A percentile compares a stretch with the other conserved stretches of the same genome.
Evolutionary conservation across 2,797 vertebrate genomes (phyloP).

Genomic region (Jordanella pulchra): DNA sequence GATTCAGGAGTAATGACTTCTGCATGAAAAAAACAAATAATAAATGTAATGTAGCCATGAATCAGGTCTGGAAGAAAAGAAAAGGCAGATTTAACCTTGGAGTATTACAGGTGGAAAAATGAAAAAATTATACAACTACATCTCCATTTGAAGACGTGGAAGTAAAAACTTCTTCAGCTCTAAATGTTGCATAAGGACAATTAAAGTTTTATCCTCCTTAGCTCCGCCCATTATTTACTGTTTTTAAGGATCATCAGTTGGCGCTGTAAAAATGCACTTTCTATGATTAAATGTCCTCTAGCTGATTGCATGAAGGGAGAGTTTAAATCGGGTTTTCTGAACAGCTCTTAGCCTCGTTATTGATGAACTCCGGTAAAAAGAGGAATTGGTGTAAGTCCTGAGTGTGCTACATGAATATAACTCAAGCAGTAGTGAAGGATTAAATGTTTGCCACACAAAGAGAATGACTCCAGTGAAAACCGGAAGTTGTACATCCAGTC

Average conservation of each 20-base stretch:
- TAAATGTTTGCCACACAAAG: neutral
- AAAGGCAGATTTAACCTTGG: neutral
- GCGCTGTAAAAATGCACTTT: slow-evolving; percentile 58
- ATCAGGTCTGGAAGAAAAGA: slow-evolving; percentile 34
- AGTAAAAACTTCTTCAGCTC: neutral
- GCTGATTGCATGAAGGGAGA: slow-evolving; percentile 38
- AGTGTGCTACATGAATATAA: slow-evolving; percentile 4
- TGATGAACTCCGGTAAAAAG: slow-evolving; percentile 8
- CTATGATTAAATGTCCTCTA: slow-evolving; percentile 68
- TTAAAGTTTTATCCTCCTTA: slow-evolving; percentile 20
- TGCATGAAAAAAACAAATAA: slow-evolving; percentile 31
- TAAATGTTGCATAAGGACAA: neutral
- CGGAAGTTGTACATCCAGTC: neutral
- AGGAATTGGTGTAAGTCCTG: slow-evolving; percentile 9
- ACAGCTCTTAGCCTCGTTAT: slow-evolving; percentile 13
- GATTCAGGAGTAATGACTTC: slow-evolving; percentile 38
- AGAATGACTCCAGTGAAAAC: neutral
- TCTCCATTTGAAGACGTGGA: neutral
- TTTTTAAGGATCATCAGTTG: slow-evolving; percentile 53
- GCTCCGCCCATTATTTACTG: slow-evolving; percentile 18
- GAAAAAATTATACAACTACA: neutral
- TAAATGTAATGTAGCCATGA: slow-evolving; percentile 29
- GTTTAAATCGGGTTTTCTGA: slow-evolving; percentile 33
- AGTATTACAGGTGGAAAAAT: neutral
- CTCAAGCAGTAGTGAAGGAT: neutral